phyloP scores from a whole-genome alignment of 2,797 vertebrate genomes.

The Thalassophryne amazonica region DNA sequence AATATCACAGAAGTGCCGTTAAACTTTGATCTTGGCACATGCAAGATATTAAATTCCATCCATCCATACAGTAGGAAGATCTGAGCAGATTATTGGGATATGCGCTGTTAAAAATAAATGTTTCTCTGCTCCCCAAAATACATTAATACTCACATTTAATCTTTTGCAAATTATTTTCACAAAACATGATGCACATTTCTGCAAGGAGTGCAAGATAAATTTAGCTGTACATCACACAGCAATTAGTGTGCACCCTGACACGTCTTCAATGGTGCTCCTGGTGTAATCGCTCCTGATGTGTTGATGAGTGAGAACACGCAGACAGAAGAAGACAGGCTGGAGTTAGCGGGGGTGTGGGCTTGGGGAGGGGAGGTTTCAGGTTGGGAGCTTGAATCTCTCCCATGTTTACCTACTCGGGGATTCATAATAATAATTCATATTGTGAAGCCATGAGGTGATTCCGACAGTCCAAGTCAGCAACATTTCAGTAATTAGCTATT shows the following conservation, averaged over 20 bases:
- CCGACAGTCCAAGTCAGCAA: constrained; percentile 28
- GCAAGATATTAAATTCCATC: no score
- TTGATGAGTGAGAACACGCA: constrained; percentile 23
- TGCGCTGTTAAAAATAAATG: no score
- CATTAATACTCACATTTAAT: no score
- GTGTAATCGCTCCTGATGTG: constrained; percentile 44
- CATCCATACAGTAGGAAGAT: no score
- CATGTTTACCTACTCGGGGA: constrained; percentile 12
- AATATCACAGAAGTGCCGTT: no score
- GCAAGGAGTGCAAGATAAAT: constrained; percentile 22
- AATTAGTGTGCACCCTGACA: constrained; percentile 38
- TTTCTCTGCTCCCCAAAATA: no score
- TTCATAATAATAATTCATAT: constrained; percentile 11
- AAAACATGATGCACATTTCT: background rate
- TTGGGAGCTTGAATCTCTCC: constrained; percentile 8
- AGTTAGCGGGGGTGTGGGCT: no score
- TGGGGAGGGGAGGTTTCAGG: background rate
- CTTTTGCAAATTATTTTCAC: no score
- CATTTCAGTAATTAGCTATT: constrained; percentile 43
- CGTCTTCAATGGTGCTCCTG: constrained; percentile 30
- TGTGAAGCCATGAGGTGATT: constrained; percentile 17
- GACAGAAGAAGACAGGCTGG: background rate
- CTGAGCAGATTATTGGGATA: no score
- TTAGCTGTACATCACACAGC: constrained; percentile 25
- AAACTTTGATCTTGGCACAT: no score